phyloP scores from a whole-genome alignment of 2,888 invertebrate genomes.

The Lumbricus terrestris region DNA sequence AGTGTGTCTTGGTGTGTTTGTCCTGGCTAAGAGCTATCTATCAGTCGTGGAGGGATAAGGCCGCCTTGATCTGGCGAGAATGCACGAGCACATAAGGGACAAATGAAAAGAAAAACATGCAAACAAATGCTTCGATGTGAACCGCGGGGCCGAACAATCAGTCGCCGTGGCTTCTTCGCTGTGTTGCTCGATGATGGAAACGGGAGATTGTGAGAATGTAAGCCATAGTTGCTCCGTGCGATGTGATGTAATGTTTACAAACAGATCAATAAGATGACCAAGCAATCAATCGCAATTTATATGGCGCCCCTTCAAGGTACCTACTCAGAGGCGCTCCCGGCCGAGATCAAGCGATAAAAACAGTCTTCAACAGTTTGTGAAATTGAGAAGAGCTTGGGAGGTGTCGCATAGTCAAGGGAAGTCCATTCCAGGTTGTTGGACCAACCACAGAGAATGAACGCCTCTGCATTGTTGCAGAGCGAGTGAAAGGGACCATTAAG shows the following conservation, averaged over 20 bases:
- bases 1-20: conserved; percentile 11
- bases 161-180: not conserved
- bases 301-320: too few relatives aligned
- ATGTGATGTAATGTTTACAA: not conserved
- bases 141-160: not conserved
- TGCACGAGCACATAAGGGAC: not conserved
- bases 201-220: not conserved
- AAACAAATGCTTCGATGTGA: not conserved
- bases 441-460: too few relatives aligned
- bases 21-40: conserved; percentile 7
- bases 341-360: too few relatives aligned
- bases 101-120: not conserved
- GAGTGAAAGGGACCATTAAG: too few relatives aligned
- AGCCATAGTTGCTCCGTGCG: not conserved
- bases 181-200: not conserved
- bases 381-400: too few relatives aligned
- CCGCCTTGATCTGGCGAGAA: not conserved
- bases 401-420: too few relatives aligned
- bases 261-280: not conserved
- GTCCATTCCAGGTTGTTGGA: too few relatives aligned
- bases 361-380: too few relatives aligned
- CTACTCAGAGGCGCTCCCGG: too few relatives aligned
- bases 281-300: too few relatives aligned
- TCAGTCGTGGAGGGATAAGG: not conserved
- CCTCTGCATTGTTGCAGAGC: too few relatives aligned